Evolutionary conservation across 2,797 vertebrate species (phyloP).

Genomic region (Chloroceryle amazona): DNA sequence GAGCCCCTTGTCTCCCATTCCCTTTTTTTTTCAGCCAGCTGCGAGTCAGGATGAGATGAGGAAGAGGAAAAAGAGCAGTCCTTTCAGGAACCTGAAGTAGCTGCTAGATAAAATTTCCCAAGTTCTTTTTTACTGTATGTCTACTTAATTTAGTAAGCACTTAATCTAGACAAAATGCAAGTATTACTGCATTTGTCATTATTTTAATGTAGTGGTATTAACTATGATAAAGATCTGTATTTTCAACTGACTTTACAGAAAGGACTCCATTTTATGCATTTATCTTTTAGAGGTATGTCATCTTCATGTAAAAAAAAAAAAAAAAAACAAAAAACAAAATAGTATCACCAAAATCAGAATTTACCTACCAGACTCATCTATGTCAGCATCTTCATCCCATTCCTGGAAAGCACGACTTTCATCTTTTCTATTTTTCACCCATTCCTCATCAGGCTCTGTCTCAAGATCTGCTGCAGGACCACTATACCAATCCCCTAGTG

Average conservation of each 20-base stretch:
- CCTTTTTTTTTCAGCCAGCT: not conserved
- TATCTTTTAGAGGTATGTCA: too few species aligned
- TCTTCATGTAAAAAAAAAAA: too few species aligned
- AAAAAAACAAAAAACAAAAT: too few species aligned
- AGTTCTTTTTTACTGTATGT: not conserved
- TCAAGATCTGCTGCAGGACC: slow-evolving; percentile 88
- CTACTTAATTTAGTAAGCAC: not conserved
- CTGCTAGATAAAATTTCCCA: not conserved
- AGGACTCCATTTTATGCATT: not conserved
- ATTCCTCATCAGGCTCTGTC: slow-evolving; percentile 92
- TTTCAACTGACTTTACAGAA: not conserved
- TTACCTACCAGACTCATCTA: slow-evolving; percentile 93
- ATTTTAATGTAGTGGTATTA: not conserved
- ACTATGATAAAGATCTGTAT: not conserved
- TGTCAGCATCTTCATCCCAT: slow-evolving; percentile 97
- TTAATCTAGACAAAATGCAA: not conserved
- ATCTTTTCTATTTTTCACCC: slow-evolving; percentile 91
- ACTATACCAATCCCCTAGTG: slow-evolving; percentile 89
- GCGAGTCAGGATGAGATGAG: not conserved
- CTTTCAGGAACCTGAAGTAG: not conserved
- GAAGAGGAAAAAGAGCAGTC: not conserved
- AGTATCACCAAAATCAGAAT: not conserved
- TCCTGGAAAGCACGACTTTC: slow-evolving; percentile 93
- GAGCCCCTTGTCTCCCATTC: too few species aligned
- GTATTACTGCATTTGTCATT: not conserved